Base-by-base conservation (phyloP, 2,888 invertebrate species). In the Macrostomum cliftonense region DNA sequence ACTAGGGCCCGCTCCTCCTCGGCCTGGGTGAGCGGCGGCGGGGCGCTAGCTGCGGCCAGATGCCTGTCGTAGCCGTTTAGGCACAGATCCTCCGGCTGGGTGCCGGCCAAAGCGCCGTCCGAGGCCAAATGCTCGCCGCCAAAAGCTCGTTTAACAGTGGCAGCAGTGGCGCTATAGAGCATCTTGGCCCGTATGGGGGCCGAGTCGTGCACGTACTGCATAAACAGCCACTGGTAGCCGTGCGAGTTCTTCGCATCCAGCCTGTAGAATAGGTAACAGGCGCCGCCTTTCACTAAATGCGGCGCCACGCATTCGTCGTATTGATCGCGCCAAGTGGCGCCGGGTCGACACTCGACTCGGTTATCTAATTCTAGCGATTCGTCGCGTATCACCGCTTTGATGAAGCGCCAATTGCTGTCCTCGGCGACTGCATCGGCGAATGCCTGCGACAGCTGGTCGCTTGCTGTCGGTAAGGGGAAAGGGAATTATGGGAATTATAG, bases 101-200 rank as follows among this genome's bases (percentile, higher is more conserved):
- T 38, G 14, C 16, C 39, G 21, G 40, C 9, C 19, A 19, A 9
- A 9, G 40, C 14, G 17, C n/a, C 47, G 4, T 12, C 16, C 36
- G 42, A 46, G 9, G 13, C 17, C 45, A 17, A 13, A 12, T 85
- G 83, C 0, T 85, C 81, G 5, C 84, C 81, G 1, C 95, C 95
- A 71, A 97, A 97, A 68, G 93, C 89, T 62, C 81, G 81, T 68
- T 93, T 97, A 28, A 97, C 74, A 1, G 95, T 97, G 1, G 95
- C 87, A 71, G 91, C 87, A 0, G 93, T 95, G 0, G 89, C 91
- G 0, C 95, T 95, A 62, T 91, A 91, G 47, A 97, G 73, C 95
- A 97, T 95, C 72, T 97, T 97, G 63, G 88, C 81, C 50, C 93
- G 75, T 61, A 71, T 81, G 0, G 83, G 79, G 0, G 91, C 83